Conservation (phyloP, 2,888 invertebrate species). For the Volucella bombylans region DNA sequence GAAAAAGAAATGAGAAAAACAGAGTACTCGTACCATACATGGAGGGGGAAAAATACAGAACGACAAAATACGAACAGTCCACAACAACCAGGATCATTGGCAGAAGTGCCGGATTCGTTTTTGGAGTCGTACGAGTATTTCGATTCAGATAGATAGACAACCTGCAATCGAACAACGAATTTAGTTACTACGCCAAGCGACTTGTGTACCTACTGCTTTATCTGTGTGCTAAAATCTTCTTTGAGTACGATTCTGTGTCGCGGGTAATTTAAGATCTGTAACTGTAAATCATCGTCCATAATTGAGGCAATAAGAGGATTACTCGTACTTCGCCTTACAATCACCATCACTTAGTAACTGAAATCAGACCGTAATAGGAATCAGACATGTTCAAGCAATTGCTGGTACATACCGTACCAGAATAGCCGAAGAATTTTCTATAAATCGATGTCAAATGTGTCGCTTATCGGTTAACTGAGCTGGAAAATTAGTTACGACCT, state of each 20-base stretch:
- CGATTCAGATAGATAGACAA: constrained; percentile 35
- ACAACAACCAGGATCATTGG: constrained; percentile 24
- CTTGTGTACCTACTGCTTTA: not conserved
- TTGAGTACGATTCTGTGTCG: constrained; percentile 2
- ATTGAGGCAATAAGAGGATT: constrained; percentile 45
- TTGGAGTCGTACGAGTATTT: not conserved
- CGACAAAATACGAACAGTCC: not conserved
- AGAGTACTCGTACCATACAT: not conserved
- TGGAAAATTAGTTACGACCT: constrained; percentile 9
- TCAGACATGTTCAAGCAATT: constrained; percentile 41
- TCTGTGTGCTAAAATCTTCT: not conserved
- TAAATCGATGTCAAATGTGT: constrained; percentile 2
- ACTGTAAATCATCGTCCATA: constrained; percentile 58
- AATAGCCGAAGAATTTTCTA: not conserved
- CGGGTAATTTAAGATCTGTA: constrained; percentile 46
- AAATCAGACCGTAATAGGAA: constrained; percentile 59
- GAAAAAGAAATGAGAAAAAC: constrained; percentile 24
- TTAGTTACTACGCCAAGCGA: constrained; percentile 11
- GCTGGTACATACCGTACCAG: too few species aligned
- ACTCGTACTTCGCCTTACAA: not conserved
- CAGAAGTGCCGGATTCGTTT: constrained; percentile 5
- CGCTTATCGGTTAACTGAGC: not conserved
- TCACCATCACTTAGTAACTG: constrained; percentile 7
- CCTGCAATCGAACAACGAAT: constrained; percentile 38
- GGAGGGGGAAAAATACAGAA: not conserved